These are phyloP conservation scores for Helicoverpa zea DNA, from an alignment of 1,140 invertebrate species.

Conservation along the genomic window DNA sequence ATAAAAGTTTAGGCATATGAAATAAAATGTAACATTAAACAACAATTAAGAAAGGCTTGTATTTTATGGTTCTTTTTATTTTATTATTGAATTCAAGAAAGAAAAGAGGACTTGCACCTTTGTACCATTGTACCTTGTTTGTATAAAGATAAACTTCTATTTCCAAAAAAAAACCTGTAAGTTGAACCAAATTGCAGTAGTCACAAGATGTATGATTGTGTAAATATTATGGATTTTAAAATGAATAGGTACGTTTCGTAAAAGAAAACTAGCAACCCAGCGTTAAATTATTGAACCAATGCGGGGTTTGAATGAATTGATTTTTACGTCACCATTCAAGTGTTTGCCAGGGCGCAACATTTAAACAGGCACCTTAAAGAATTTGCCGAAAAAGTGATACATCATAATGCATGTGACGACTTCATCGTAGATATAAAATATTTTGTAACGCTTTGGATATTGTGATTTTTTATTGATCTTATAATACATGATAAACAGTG, in stretches of 20 bases:
- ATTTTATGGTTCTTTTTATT: too few species aligned
- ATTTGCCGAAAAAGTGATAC: slow-evolving; percentile 62
- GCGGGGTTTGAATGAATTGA: slow-evolving; percentile 65
- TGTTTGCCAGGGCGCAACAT: slow-evolving; percentile 83
- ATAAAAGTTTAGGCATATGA: too few species aligned
- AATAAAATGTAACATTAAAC: too few species aligned
- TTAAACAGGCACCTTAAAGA: slow-evolving; percentile 74
- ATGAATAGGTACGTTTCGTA: neutral
- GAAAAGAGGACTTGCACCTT: too few species aligned
- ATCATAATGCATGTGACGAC: slow-evolving; percentile 63
- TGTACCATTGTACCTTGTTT: too few species aligned
- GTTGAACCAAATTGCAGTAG: too few species aligned
- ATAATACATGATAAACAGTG: neutral
- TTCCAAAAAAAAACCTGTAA: too few species aligned
- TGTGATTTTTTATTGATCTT: neutral
- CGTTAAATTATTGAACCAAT: slow-evolving; percentile 48
- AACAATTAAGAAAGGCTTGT: too few species aligned
- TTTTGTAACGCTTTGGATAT: slow-evolving; percentile 6
- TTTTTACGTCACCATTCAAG: slow-evolving; percentile 78
- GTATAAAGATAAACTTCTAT: too few species aligned
- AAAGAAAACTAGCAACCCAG: slow-evolving; percentile 54
- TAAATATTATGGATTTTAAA: neutral
- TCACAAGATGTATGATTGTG: too few species aligned
- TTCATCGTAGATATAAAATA: slow-evolving; percentile 13
- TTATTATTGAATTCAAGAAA: too few species aligned